Base-by-base conservation (phyloP, 2,113 vertebrate genomes). In the Cnemophilus loriae region DNA sequence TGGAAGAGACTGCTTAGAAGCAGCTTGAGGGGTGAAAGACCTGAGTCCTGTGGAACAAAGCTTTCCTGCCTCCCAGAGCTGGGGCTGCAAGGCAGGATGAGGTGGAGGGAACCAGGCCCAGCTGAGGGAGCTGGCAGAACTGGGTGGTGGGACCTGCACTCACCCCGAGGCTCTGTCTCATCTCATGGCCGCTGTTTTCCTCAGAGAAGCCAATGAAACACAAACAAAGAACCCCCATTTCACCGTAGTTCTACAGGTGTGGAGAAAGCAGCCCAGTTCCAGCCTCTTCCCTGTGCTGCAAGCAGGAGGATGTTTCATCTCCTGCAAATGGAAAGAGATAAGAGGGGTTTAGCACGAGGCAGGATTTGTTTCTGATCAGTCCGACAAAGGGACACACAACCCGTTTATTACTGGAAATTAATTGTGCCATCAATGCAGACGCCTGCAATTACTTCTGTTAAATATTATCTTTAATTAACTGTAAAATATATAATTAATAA, bases 401-500 rank as follows among this genome's bases (percentile, higher is more conserved):
- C 46, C 77, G 11, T 97, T 95, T 89, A 91, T 97, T 97, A 95
- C 76, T 67, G 86, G 59, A 88, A 97, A 96, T 53, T 61, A 94
- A 97, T 92, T 91, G 68, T 89, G 91, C 79, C 85, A 95, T 95
- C 92, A 80, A 88, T 89, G 96, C 86, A 39, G 52, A 91, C 5
- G 74, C 92, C 95, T 97, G 94, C 96, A 97, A 97, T 97, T 98
- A 98, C 90, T 98, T 91, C 97, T 96, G 90, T 97, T 97, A 97
- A 98, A 97, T 97, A 97, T 96, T 96, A 96, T 90, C 95, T 96
- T 97, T 97, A 95, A 92, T 83, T 96, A 97, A 97, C 95, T 97
- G 95, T 57, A 96, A 97, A 93, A 96, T 96, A 97, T 96, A 97
- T 97, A 97, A 98, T 98, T 98, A 98, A 98, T 97, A 97, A 98